Conservation (phyloP, 1,140 invertebrate genomes). For the Penaeus japonicus region DNA sequence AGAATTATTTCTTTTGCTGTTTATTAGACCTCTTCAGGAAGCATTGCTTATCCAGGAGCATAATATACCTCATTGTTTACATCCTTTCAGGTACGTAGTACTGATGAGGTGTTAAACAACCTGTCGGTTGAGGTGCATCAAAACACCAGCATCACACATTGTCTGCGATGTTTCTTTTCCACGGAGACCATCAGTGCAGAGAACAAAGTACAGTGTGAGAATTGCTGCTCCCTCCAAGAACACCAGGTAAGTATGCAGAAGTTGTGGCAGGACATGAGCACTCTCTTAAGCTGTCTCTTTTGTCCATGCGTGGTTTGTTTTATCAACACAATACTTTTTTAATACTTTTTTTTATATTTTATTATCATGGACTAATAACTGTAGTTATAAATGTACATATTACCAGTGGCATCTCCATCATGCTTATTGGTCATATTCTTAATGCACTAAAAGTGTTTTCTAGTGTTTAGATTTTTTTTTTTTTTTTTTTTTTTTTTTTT, state of each 20-base stretch:
- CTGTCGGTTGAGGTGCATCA: constrained; percentile 99
- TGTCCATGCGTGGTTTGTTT: no score
- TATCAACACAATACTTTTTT: no score
- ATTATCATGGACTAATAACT: no score
- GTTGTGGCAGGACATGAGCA: no score
- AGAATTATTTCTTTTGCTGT: neutral
- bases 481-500: no score
- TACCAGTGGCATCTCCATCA: no score
- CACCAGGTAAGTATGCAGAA: constrained; percentile 75
- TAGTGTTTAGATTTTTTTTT: no score
- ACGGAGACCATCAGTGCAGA: constrained; percentile 99
- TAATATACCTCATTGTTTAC: neutral
- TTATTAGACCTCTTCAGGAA: neutral
- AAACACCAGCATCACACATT: constrained; percentile 99
- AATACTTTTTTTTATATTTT: no score
- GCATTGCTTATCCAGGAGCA: neutral
- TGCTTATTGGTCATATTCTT: no score
- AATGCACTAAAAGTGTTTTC: no score
- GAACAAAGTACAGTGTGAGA: constrained; percentile 99
- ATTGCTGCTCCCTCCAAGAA: constrained; percentile 99
- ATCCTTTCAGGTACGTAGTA: constrained; percentile 81
- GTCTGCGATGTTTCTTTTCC: constrained; percentile 96
- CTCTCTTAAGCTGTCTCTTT: no score
- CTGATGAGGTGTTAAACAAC: constrained; percentile 99
- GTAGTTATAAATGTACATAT: no score